These are phyloP conservation scores for Chaenodraco wilsoni DNA, from an alignment of 2,797 vertebrate genomes.

Conservation along the genomic window DNA sequence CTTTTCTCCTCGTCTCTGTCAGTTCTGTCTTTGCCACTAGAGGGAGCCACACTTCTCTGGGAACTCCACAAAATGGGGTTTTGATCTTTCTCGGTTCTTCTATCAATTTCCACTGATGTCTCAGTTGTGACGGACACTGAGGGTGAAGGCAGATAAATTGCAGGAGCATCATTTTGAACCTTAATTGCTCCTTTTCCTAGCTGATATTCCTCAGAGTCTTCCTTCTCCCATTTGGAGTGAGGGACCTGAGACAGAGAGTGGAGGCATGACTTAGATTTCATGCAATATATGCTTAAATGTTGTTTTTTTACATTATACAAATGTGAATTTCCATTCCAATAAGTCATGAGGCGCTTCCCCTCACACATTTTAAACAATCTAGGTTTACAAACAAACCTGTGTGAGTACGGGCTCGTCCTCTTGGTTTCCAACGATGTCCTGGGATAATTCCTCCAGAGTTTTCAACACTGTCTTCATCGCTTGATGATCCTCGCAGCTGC, in stretches of 20 bases:
- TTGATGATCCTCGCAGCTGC: constrained; percentile 84
- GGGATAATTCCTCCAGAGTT: constrained; percentile 88
- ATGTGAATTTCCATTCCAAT: neutral
- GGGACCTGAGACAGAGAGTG: constrained; percentile 77
- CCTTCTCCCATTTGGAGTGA: constrained; percentile 90
- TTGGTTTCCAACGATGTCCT: constrained; percentile 84
- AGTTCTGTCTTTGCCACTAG: constrained; percentile 53
- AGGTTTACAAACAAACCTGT: constrained; percentile 66
- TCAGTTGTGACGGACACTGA: constrained; percentile 1
- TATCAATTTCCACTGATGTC: constrained; percentile 41
- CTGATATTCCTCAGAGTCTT: constrained; percentile 88
- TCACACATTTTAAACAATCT: neutral
- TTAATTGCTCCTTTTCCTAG: constrained; percentile 69
- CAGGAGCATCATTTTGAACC: constrained; percentile 35
- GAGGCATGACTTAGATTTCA: neutral
- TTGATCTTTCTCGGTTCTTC: constrained; percentile 28
- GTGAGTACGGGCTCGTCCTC: constrained; percentile 88
- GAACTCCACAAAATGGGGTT: neutral
- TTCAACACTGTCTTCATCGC: constrained; percentile 86
- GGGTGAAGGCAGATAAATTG: neutral
- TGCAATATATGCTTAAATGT: neutral
- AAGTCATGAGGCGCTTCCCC: neutral
- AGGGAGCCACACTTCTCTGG: constrained; percentile 44
- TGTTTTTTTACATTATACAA: neutral
- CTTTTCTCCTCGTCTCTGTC: constrained; percentile 24